phyloP scores from a whole-genome alignment of 1,140 invertebrate genomes.

The Pogonomyrmex barbatus region DNA sequence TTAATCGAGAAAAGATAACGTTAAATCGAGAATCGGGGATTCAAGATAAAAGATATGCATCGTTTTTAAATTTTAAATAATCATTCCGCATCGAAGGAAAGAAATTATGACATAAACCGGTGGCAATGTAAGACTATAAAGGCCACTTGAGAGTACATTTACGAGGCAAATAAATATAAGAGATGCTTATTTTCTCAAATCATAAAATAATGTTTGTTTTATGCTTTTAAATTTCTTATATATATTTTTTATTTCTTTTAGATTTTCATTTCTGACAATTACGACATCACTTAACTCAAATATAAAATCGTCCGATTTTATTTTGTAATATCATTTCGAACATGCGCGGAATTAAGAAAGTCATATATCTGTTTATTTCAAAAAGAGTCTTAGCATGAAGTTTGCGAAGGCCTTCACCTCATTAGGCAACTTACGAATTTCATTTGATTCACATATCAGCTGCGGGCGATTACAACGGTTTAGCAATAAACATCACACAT shows the following conservation, averaged over 20 bases:
- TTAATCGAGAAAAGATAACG: background rate
- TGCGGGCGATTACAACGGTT: background rate
- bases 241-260: background rate
- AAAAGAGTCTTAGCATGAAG: background rate
- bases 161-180: background rate
- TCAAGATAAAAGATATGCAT: background rate
- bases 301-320: background rate
- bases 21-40: background rate
- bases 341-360: background rate
- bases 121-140: background rate
- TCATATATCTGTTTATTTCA: background rate
- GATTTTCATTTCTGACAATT: background rate
- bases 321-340: background rate
- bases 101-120: background rate
- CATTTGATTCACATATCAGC: background rate
- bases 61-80: constrained; percentile 13
- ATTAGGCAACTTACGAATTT: constrained; percentile 3
- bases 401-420: constrained; percentile 30
- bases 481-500: background rate
- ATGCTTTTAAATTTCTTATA: background rate
- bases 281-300: background rate
- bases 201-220: background rate
- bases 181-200: too few species aligned
- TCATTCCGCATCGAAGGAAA: background rate
- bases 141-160: background rate